Evolutionary conservation across 1,140 invertebrate genomes (phyloP), one percentile per base, ranked within the genome.

Genomic region (Wiebesia pumilae): DNA sequence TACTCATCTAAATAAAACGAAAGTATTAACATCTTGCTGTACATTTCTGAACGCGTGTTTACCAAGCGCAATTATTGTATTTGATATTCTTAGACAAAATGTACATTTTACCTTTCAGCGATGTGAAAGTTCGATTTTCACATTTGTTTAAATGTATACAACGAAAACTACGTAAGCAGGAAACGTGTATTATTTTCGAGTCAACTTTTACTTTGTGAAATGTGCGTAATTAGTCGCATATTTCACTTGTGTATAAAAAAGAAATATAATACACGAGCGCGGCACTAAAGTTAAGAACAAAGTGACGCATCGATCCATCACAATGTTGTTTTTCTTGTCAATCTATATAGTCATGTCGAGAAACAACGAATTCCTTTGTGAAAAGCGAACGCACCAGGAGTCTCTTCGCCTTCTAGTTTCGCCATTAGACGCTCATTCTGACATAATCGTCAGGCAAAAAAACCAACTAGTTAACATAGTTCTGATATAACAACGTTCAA

Each of bases 391-490:
- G 33, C 43, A 73, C 80, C 14, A n/a, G 14, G 35, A 30, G 24
- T 38, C 43, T 19, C 62, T 47, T 67, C 35, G 58, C 9, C 24
- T 12, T 2, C 9, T 9, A 16, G 51, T 54, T 54, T 30, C 3
- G 54, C 40, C 24, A 77, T 47, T 80, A 62, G 10, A 40, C 62
- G 62, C 51, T 35, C 38, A n/a, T 47, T 43, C 80, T 83, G 81
- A 58, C 65, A 73, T 73, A 83, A 83, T 83, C 69, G 81, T 73
- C 38, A 73, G 67, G 81, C 58, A 47, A 40, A 51, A 47, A 27
- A 83, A 33, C 67, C 67, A 82, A 67, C 81, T 81, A 43, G 81
- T 83, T 83, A 83, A 77, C 77, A 84, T 84, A 77, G 35, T 73
- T 84, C 58, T 78, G 73, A 77, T 81, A 81, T 43, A 40, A 30